Evolutionary conservation across 2,888 invertebrate species (phyloP), one percentile per base, ranked within the genome.

Genomic region (Lasioglossum leucozonium): DNA sequence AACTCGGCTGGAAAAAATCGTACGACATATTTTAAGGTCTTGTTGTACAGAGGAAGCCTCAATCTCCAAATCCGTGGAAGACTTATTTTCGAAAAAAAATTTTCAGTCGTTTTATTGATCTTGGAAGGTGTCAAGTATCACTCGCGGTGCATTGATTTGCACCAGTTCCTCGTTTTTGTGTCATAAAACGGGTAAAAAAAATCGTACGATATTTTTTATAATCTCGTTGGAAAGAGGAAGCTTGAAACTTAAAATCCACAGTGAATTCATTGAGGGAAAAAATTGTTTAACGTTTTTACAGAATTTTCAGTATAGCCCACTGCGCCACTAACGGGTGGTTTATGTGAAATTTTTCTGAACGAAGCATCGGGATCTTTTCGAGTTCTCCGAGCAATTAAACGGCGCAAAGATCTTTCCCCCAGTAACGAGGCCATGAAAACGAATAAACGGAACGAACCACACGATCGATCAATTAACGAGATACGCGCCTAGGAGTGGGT

Each of bases 401-500:
- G 10, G 26, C 37, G 51, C 2, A 47, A 18, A 47, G 37, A 37
- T 67, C 10, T 67, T 67, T 26, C 30, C 34, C 47, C 47, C n/a
- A n/a, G 47, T 18, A 30, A 30, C 6, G 72, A 34, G 47, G 30
- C 22, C 47, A 72, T 72, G 44, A 30, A 62, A 71, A n/a, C 40
- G 81, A 42, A 22, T 42, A 51, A 78, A 71, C 51, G 51, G 51
- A 83, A 79, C 37, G 22, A 51, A 42, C 55, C 67, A 51, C 72
- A 18, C 13, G 76, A 34, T 40, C 69, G 79, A 79, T 62, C 79
- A 72, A 72, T 83, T 84, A 84, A 62, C 26, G 13, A 69, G 75
- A 58, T 42, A 69, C 62, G 22, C 51, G 2, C 5, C 34, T 34
- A 62, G 58, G n/a, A 77, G 73, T 44, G 76, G 84, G 51, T 77